These are phyloP conservation scores for Catharus minimus DNA, from an alignment of 2,113 vertebrate genomes.

Conservation along the genomic window DNA sequence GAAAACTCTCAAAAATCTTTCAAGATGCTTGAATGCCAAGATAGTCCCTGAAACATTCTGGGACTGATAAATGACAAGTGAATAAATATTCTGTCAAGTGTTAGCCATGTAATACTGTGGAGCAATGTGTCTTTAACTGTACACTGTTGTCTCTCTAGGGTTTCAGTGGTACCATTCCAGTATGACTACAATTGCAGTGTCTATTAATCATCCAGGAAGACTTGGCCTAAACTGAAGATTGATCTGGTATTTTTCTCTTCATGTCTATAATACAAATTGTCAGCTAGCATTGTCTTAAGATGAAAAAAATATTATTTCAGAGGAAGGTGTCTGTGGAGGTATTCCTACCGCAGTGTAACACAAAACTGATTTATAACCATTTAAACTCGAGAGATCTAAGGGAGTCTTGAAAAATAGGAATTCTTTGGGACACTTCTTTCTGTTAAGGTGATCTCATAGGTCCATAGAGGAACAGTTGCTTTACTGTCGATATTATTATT, in stretches of 20 bases:
- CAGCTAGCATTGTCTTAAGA: neutral
- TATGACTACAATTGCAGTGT: neutral
- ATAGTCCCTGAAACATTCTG: neutral
- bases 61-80: neutral
- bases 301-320: neutral
- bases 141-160: neutral
- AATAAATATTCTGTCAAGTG: slow-evolving; percentile 28
- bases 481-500: neutral
- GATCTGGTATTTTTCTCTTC: neutral
- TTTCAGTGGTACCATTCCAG: neutral
- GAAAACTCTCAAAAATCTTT: neutral
- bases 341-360: neutral
- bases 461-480: neutral
- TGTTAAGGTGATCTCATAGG: neutral
- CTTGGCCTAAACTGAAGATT: neutral
- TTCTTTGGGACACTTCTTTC: neutral
- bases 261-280: neutral
- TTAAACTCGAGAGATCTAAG: neutral
- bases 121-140: neutral
- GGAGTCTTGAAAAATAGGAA: neutral
- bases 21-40: neutral
- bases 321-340: neutral
- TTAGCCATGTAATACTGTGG: neutral
- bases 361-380: neutral
- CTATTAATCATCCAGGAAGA: neutral